These are phyloP conservation scores for Tachysurus fulvidraco DNA, from an alignment of 2,113 vertebrate genomes.

Conservation along the genomic window DNA sequence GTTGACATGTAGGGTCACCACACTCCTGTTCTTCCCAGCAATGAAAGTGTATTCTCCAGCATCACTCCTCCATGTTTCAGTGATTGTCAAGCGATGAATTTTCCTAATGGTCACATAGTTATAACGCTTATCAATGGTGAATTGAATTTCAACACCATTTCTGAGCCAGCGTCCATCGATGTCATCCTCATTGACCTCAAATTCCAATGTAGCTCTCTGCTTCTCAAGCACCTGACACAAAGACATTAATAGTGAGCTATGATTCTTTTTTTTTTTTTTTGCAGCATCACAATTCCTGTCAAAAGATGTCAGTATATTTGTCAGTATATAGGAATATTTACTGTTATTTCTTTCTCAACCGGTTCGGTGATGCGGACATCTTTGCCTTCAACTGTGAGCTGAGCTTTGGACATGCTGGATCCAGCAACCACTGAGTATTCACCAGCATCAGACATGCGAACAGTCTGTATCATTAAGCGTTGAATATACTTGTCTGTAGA, in stretches of 20 bases:
- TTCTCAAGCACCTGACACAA: conserved; percentile 80
- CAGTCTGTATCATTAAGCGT: conserved; percentile 88
- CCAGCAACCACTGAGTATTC: conserved; percentile 93
- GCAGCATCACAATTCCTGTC: background rate
- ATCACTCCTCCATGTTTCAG: conserved; percentile 81
- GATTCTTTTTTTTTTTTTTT: background rate
- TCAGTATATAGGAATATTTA: conserved; percentile 60
- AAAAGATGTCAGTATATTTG: background rate
- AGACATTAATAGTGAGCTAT: background rate
- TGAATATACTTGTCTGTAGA: conserved; percentile 89
- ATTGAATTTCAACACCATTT: conserved; percentile 85
- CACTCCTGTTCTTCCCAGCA: conserved; percentile 84
- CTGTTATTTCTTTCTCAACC: conserved; percentile 80
- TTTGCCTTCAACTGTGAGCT: conserved; percentile 88
- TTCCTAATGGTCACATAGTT: conserved; percentile 80
- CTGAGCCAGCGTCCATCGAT: conserved; percentile 86
- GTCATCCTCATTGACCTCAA: conserved; percentile 90
- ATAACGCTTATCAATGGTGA: conserved; percentile 81
- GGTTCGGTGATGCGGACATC: conserved; percentile 88
- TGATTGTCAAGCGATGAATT: conserved; percentile 83
- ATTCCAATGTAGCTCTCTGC: conserved; percentile 84
- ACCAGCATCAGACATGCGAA: conserved; percentile 89
- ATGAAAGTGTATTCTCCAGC: conserved; percentile 86
- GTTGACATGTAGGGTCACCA: conserved; percentile 81
- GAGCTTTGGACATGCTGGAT: conserved; percentile 87